phyloP scores from a whole-genome alignment of 1,140 invertebrate species.

The Tetranychus cinnabarinus region DNA sequence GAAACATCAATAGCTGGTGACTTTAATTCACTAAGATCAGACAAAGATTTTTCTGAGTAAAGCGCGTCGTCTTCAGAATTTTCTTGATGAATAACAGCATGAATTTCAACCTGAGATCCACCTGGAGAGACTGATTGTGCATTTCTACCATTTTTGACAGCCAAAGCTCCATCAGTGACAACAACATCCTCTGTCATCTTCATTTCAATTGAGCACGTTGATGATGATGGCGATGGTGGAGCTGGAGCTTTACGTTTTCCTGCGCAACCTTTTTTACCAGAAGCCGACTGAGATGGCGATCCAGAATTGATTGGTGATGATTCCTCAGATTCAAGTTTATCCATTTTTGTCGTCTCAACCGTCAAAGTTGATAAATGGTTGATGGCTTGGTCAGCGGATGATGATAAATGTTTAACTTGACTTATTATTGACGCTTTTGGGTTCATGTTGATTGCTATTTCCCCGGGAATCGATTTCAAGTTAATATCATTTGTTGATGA shows the following conservation, averaged over 20 bases:
- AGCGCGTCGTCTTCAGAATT: background rate
- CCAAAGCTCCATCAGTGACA: background rate
- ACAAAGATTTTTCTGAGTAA: background rate
- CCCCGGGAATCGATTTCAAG: conserved; percentile 4
- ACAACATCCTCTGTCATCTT: background rate
- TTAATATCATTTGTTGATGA: background rate
- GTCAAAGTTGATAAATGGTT: too few species aligned
- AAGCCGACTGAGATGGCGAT: background rate
- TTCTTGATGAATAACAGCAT: background rate
- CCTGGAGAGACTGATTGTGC: too few species aligned
- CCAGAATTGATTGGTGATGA: background rate
- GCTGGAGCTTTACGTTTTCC: conserved; percentile 14
- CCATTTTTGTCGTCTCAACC: background rate
- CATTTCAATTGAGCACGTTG: background rate
- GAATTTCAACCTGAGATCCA: background rate
- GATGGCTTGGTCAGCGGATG: conserved; percentile 2
- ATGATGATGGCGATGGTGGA: conserved; percentile 7
- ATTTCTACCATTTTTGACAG: background rate
- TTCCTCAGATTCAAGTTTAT: background rate
- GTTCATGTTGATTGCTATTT: conserved; percentile 19
- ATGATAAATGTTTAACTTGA: conserved; percentile 17
- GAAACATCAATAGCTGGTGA: background rate
- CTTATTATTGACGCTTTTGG: conserved; percentile 41
- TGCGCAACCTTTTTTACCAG: background rate
- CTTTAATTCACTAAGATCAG: background rate